Conservation (phyloP, 2,113 vertebrate species). For the Anoplopoma fimbria region DNA sequence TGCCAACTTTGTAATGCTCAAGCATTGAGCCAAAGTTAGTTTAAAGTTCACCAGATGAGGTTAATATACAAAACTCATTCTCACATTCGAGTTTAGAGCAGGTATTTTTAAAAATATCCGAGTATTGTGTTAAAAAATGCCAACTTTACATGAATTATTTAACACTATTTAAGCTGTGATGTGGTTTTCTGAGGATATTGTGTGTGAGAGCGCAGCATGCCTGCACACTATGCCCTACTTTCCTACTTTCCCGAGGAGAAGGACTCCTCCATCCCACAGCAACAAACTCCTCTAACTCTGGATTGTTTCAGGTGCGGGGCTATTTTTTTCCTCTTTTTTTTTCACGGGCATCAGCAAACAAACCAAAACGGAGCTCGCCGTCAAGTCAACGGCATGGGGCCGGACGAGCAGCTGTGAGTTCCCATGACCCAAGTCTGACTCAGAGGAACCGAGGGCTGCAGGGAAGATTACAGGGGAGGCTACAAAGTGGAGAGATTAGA, state of each 20-base stretch:
- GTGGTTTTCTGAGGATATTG: neutral
- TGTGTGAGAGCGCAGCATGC: constrained; percentile 45
- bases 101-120: too few species aligned
- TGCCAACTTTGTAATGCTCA: too few species aligned
- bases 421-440: constrained; percentile 69
- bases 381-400: constrained; percentile 58
- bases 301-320: constrained; percentile 74
- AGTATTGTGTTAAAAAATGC: too few species aligned
- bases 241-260: constrained; percentile 46
- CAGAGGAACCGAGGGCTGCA: constrained; percentile 38
- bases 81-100: too few species aligned
- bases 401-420: constrained; percentile 72
- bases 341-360: constrained; percentile 63
- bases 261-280: constrained; percentile 20
- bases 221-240: constrained; percentile 62
- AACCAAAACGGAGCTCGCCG: constrained; percentile 45
- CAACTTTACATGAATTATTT: too few species aligned
- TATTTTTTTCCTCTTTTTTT: constrained; percentile 37
- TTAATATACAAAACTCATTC: too few species aligned
- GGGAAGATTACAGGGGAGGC: constrained; percentile 60
- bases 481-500: constrained; percentile 52
- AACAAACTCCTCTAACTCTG: constrained; percentile 46
- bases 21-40: too few species aligned
- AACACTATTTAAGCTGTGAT: neutral
- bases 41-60: too few species aligned